Evolutionary conservation across 2,888 invertebrate genomes (phyloP), one percentile per base, ranked within the genome.

Genomic region (Sphaerophoria rueppellii): DNA sequence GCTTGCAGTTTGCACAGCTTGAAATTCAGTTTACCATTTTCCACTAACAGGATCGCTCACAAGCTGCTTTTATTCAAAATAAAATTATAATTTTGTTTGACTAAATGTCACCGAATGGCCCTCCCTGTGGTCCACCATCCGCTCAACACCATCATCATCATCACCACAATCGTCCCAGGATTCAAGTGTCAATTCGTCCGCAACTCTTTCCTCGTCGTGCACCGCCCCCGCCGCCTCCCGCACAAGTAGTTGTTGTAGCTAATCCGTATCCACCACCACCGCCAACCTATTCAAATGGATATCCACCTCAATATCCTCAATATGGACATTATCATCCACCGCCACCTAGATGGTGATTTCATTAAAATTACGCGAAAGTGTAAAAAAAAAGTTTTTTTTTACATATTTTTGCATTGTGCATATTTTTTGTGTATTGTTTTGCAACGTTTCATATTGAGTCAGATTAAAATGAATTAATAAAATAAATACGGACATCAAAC

Each of bases 31-130:
- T 65, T 63, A 12, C 69, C 7, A 70, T 2, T 24, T 24, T 24
- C 60, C 11, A 69, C 50, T 72, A 3, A 40, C 50, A 43, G 72
- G 52, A 24, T 16, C 16, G 83, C 48, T 76, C 24, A 52, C 50
- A 79, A 69, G 24, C 16, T 40, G 37, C 24, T 24, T 54, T 46
- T 9, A 12, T 35, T 35, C 7, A 34, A 34, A 2, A 24, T 24
- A 24, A 24, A 24, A 24, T 24, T 24, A 24, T 24, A 24, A 24
- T 24, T 24, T 24, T 2, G 65, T 40, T 14, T 7, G 54, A 52
- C 46, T 14, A 57, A 78, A 85, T 85, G 85, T 76, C 85, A 50
- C 80, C 85, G 58, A 80, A 81, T 58, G 81, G 85, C 43, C 81
- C 60, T 57, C 61, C 65, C 4, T 71, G 70, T 32, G 61, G 61